Percentiles rank a stretch among this genome's conserved stretches.
Evolutionary conservation across 2,113 vertebrate genomes (phyloP).

Genomic region (Leucoraja erinaceus): DNA sequence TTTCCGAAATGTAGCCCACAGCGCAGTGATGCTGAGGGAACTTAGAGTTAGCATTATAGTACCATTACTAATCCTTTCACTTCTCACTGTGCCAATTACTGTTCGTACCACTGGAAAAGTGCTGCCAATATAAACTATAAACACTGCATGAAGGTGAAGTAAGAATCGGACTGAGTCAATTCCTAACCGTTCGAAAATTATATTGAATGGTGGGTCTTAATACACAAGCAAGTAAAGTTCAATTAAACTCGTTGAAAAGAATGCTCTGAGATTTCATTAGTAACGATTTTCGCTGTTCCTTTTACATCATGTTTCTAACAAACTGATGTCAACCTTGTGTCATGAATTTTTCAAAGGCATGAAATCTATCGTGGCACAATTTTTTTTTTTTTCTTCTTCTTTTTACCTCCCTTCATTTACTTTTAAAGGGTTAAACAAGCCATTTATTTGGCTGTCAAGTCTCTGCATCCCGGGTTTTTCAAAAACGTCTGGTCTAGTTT

Average conservation of each 20-base stretch:
- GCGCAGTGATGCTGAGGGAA: constrained; percentile 5
- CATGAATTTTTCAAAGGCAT: constrained; percentile 51
- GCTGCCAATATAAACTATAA: constrained; percentile 22
- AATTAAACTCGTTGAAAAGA: background rate
- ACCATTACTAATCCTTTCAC: constrained; percentile 36
- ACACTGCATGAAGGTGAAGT: background rate
- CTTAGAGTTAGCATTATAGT: constrained; percentile 35
- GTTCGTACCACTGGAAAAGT: background rate
- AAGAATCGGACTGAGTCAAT: background rate
- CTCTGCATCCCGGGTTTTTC: constrained; percentile 67
- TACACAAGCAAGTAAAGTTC: background rate
- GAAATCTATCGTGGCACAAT: constrained; percentile 93
- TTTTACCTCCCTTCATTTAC: constrained; percentile 71
- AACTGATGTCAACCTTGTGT: background rate
- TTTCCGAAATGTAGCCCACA: constrained; percentile 27
- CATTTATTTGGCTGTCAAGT: constrained; percentile 96
- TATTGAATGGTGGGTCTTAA: background rate
- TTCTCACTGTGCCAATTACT: constrained; percentile 37
- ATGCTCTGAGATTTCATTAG: too few species aligned
- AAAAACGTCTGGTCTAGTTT: constrained; percentile 83
- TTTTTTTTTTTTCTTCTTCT: constrained; percentile 65
- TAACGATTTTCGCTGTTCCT: background rate
- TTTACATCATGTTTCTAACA: background rate
- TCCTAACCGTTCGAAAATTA: background rate
- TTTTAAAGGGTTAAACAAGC: constrained; percentile 99